Conservation (phyloP, 2,888 invertebrate genomes). For the Andrena dorsata region DNA sequence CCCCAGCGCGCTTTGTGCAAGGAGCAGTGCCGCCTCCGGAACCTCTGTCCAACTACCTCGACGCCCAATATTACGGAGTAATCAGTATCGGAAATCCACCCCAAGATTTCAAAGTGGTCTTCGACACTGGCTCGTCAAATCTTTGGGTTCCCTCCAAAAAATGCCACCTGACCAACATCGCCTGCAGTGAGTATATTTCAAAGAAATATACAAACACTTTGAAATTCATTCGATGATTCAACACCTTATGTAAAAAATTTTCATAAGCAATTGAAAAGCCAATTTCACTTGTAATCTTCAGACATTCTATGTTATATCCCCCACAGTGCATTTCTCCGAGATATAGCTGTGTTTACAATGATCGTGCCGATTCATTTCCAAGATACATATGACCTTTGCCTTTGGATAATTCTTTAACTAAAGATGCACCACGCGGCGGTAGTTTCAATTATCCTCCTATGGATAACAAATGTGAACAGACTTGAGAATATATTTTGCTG, state of each 20-base stretch:
- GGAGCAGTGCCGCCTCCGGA: slow-evolving; percentile 88
- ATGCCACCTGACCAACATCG: slow-evolving; percentile 96
- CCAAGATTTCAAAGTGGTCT: slow-evolving; percentile 97
- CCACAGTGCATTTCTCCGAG: neutral
- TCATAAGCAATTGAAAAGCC: too few relatives aligned
- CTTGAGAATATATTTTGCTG: too few relatives aligned
- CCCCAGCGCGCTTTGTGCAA: slow-evolving; percentile 88
- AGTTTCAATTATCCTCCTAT: neutral
- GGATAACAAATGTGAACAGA: neutral
- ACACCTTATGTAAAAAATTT: too few relatives aligned
- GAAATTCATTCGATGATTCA: neutral
- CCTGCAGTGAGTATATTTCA: slow-evolving; percentile 91
- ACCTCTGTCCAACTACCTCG: slow-evolving; percentile 96
- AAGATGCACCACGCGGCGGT: neutral
- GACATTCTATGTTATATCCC: neutral
- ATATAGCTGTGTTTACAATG: neutral
- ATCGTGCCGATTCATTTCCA: slow-evolving; percentile 4
- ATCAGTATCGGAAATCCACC: slow-evolving; percentile 96
- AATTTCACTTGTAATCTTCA: neutral
- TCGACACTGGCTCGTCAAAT: slow-evolving; percentile 99
- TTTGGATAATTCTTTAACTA: slow-evolving; percentile 26
- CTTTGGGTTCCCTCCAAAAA: slow-evolving; percentile 99
- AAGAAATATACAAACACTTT: neutral
- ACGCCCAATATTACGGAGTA: slow-evolving; percentile 98
- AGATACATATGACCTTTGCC: slow-evolving; percentile 34